A percentile compares a stretch with the other conserved stretches of the same genome.
Evolutionary conservation across 2,888 invertebrate genomes (phyloP).

Genomic region (Panorpa germanica): DNA sequence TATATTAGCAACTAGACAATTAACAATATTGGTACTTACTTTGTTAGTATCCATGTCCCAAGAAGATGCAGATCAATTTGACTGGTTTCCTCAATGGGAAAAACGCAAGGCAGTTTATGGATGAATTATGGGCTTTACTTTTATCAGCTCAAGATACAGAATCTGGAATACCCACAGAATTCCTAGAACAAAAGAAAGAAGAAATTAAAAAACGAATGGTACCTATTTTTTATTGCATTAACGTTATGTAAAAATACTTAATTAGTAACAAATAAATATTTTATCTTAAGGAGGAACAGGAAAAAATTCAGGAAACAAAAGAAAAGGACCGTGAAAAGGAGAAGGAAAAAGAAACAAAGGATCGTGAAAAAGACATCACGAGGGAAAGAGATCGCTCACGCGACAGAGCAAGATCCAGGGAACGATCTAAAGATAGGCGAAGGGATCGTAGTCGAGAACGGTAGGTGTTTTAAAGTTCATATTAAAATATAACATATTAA

Average conservation of each 20-base stretch:
- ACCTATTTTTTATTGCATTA: conserved; percentile 13
- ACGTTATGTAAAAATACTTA: conserved; percentile 7
- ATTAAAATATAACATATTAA: background rate
- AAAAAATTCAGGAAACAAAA: background rate
- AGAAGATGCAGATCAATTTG: conserved; percentile 98
- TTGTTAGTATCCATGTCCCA: conserved; percentile 83
- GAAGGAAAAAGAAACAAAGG: conserved; percentile 21
- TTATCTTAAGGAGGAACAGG: conserved; percentile 2
- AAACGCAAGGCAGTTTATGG: conserved; percentile 94
- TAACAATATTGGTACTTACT: conserved; percentile 13
- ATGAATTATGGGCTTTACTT: conserved; percentile 89
- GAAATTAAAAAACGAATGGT: conserved; percentile 84
- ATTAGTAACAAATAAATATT: conserved; percentile 1
- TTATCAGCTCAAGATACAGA: conserved; percentile 91
- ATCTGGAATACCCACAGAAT: conserved; percentile 85
- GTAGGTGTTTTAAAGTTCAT: conserved; percentile 9
- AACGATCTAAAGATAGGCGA: conserved; percentile 18
- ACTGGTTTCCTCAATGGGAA: conserved; percentile 98
- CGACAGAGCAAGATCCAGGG: conserved; percentile 20
- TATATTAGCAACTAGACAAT: conserved; percentile 4
- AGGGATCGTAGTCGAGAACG: conserved; percentile 8
- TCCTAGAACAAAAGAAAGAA: conserved; percentile 91
- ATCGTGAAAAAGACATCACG: conserved; percentile 22
- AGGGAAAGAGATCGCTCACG: conserved; percentile 24
- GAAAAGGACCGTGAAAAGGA: conserved; percentile 22